Evolutionary conservation across 1,140 invertebrate species (phyloP).

Genomic region (Zaprionus gabonicus): DNA sequence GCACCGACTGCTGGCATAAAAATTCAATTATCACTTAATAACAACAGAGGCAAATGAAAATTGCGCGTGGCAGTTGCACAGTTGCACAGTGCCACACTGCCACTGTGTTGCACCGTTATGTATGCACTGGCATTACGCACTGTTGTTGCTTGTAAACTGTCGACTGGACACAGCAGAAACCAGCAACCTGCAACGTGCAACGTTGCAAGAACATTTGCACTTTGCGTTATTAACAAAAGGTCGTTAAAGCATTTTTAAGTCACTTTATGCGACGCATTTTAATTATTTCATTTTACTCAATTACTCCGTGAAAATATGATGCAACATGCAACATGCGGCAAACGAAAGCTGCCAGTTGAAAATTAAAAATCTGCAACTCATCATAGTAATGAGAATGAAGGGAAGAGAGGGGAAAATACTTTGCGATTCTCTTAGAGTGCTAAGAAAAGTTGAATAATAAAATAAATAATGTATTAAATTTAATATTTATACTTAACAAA

Average conservation of each 20-base stretch:
- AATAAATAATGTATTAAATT: too few species aligned
- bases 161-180: conserved; percentile 16
- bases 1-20: conserved; percentile 59
- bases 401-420: neutral
- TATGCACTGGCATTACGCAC: conserved; percentile 43
- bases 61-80: conserved; percentile 52
- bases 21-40: conserved; percentile 83
- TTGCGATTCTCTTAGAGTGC: neutral
- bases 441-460: too few species aligned
- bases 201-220: conserved; percentile 66
- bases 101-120: conserved; percentile 29
- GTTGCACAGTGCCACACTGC: conserved; percentile 31
- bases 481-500: too few species aligned
- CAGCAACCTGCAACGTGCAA: conserved; percentile 26
- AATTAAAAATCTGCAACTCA: conserved; percentile 28
- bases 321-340: conserved; percentile 3
- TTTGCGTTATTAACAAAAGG: conserved; percentile 79
- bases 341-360: conserved; percentile 5
- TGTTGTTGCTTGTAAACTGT: conserved; percentile 31
- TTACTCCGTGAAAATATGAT: conserved; percentile 52
- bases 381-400: neutral
- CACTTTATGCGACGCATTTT: conserved; percentile 70
- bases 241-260: conserved; percentile 76
- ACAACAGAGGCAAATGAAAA: conserved; percentile 64
- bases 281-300: conserved; percentile 77